A percentile compares a stretch with the other conserved stretches of the same genome.
Evolutionary conservation across 2,797 vertebrate genomes (phyloP).

Genomic region (Schizothorax lantsangensis): DNA sequence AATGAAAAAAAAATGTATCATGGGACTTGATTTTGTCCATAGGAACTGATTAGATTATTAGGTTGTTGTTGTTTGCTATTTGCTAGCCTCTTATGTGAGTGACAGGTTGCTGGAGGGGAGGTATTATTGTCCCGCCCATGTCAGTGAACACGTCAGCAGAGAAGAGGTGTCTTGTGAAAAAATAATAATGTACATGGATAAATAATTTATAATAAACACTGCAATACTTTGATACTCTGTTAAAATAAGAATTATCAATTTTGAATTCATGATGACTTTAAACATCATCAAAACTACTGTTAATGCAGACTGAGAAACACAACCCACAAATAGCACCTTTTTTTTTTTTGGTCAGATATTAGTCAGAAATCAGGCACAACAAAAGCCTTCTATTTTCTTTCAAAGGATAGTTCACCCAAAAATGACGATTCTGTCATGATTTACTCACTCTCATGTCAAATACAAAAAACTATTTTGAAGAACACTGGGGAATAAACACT

Average conservation of each 20-base stretch:
- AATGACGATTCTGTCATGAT: neutral
- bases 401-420: neutral
- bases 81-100: neutral
- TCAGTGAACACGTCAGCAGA: neutral
- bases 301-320: constrained; percentile 22
- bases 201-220: neutral
- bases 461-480: neutral
- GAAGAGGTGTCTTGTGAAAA: neutral
- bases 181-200: neutral
- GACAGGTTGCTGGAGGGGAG: neutral
- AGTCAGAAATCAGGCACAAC: neutral
- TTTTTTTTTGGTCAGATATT: neutral
- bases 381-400: constrained; percentile 1
- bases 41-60: neutral
- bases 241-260: neutral
- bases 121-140: neutral
- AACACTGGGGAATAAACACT: neutral
- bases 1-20: neutral
- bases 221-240: neutral
- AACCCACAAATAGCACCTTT: neutral
- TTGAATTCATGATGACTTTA: neutral
- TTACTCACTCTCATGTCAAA: neutral
- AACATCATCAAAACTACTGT: neutral
- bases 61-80: neutral
- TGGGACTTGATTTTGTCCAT: neutral